phyloP scores from a whole-genome alignment of 2,113 vertebrate species.

The Myocastor coypus region DNA sequence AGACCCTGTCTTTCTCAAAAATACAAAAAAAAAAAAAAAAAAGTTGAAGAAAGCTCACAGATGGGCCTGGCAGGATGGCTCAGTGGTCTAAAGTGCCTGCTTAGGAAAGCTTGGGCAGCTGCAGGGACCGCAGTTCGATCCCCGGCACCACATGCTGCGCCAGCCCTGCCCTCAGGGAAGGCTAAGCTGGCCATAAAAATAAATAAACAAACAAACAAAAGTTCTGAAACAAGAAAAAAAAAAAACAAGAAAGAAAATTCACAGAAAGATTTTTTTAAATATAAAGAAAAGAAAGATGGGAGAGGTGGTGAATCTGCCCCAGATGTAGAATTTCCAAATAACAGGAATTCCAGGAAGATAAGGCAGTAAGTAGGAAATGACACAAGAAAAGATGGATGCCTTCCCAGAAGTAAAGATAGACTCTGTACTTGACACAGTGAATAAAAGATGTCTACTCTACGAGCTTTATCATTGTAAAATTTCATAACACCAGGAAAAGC shows the following conservation, averaged over 20 bases:
- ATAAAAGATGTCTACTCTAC: neutral
- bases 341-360: conserved; percentile 39
- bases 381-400: neutral
- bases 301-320: neutral
- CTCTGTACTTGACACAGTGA: neutral
- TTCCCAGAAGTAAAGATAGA: conserved; percentile 28
- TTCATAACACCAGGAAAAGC: neutral
- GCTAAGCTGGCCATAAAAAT: too few species aligned
- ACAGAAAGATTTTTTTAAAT: neutral
- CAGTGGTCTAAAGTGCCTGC: too few species aligned
- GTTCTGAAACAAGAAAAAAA: too few species aligned
- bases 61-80: too few species aligned
- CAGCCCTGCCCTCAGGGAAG: too few species aligned
- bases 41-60: neutral
- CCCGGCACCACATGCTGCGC: too few species aligned
- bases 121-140: too few species aligned
- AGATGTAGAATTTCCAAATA: conserved; percentile 2
- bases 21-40: neutral
- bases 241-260: neutral
- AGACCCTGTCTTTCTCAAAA: too few species aligned
- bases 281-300: conserved; percentile 6
- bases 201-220: too few species aligned
- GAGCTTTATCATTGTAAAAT: neutral
- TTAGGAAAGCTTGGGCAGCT: too few species aligned
- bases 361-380: conserved; percentile 11